These are phyloP conservation scores for Periophthalmodon schlosseri DNA, from an alignment of 2,113 vertebrate species.

Conservation along the genomic window DNA sequence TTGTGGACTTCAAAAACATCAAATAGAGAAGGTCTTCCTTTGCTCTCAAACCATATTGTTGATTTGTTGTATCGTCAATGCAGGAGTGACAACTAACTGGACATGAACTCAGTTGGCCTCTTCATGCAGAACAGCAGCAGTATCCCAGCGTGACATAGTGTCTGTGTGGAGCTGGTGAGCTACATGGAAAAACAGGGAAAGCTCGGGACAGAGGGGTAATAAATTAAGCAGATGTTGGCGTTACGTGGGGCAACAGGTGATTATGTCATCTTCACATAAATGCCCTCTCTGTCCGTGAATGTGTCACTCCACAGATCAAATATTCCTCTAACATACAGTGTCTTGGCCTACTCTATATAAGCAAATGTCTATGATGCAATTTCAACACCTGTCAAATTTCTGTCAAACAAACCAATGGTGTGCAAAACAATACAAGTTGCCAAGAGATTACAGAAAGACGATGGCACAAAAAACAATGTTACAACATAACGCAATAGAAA, in stretches of 20 bases:
- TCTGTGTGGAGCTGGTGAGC: conserved; percentile 29
- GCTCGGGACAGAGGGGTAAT: conserved; percentile 28
- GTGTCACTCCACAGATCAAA: conserved; percentile 13
- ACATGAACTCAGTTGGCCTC: conserved; percentile 27
- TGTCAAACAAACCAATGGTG: neutral
- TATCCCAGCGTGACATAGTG: conserved; percentile 30
- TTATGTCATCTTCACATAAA: conserved; percentile 67
- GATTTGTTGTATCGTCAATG: conserved; percentile 5
- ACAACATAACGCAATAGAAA: too few relatives aligned
- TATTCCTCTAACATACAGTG: neutral
- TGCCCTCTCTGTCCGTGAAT: conserved; percentile 27
- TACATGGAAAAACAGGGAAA: conserved; percentile 36
- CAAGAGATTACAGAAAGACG: neutral
- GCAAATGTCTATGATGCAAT: neutral
- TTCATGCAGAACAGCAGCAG: conserved; percentile 1
- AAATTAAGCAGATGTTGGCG: conserved; percentile 62
- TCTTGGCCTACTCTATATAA: neutral
- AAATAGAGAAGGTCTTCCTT: too few relatives aligned
- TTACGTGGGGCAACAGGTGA: conserved; percentile 57
- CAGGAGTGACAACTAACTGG: conserved; percentile 3
- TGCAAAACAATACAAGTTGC: neutral
- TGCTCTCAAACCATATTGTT: neutral
- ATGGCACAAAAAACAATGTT: neutral
- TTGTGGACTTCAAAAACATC: too few relatives aligned
- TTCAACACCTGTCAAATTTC: neutral